Base-by-base conservation (phyloP, 2,888 invertebrate species). In the Spilarctia lutea region DNA sequence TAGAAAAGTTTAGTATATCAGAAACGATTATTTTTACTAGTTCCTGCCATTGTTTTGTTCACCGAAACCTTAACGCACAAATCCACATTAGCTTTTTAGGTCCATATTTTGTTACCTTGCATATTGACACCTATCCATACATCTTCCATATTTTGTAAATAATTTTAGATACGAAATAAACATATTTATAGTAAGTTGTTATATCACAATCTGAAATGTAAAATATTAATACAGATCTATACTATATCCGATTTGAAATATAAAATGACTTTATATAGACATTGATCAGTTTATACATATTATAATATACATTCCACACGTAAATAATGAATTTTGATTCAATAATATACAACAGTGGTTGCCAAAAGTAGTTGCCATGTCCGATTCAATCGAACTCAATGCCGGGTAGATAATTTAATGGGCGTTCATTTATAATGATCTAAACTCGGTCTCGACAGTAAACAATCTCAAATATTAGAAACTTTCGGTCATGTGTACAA, bases 71-170 rank as follows among this genome's bases (percentile, higher is more conserved):
- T 83, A 83, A 89, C 90, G 93, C 92, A 92, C 92, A 91, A 83
- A 82, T 80, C 77, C 81, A 84, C 80, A 79, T 75, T 65, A 83
- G 75, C 79, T 71, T 75, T 78, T 79, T 78, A 81, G 73, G 80
- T 80, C 78, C 73, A 77, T 76, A 72, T 75, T 82, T 74, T 72
- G 77, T 80, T 82, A 73, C 72, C 76, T 86, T 86, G 76, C 79
- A 80, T 78, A 80, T 81, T 79, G 77, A 68, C 74, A 82, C 75
- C 74, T 79, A 80, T 82, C 74, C 81, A 83, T 82, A 81, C 84
- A 87, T 88, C 89, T 90, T 88, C 89, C 87, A 86, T 85, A 72
- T 81, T 82, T 84, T 90, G 88, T 89, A 90, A 85, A 89, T 88
- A 90, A 83, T 83, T 84, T 81, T 87, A 88, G 85, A 83, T 85